Conservation (phyloP, 2,888 invertebrate species). For the Sinhomidia bicolor region DNA sequence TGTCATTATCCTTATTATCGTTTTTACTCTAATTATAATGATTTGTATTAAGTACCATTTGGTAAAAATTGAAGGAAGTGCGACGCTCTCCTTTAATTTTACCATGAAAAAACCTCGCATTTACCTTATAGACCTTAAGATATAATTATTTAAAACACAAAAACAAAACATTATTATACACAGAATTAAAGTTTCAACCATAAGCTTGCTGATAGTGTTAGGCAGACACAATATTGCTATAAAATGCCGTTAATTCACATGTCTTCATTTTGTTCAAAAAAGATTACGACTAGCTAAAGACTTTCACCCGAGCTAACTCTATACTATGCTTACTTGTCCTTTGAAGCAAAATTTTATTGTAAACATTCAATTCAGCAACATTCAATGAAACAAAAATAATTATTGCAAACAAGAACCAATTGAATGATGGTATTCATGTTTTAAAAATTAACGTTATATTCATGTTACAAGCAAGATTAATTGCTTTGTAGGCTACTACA, state of each 20-base stretch:
- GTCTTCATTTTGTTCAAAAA: background rate
- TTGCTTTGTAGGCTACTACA: background rate
- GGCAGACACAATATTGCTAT: background rate
- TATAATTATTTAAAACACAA: no score
- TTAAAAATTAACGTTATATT: background rate
- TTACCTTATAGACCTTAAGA: slow-evolving; percentile 54
- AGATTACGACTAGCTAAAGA: background rate
- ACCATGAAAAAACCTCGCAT: slow-evolving; percentile 56
- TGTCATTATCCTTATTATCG: background rate
- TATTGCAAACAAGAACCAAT: slow-evolving; percentile 29
- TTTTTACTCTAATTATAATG: slow-evolving; percentile 10
- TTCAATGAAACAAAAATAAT: background rate
- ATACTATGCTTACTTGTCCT: background rate
- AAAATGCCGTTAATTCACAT: background rate
- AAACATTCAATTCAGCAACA: background rate
- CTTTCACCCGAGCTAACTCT: background rate
- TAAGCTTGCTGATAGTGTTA: background rate
- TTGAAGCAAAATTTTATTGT: background rate
- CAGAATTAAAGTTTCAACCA: slow-evolving; percentile 27
- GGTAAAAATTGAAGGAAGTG: background rate
- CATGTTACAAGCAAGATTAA: no score
- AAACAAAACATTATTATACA: slow-evolving; percentile 5
- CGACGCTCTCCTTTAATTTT: background rate
- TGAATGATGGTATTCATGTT: slow-evolving; percentile 34
- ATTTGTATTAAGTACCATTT: slow-evolving; percentile 16